These are phyloP conservation scores for Rhineura floridana DNA, from an alignment of 2,113 vertebrate species.

Conservation along the genomic window DNA sequence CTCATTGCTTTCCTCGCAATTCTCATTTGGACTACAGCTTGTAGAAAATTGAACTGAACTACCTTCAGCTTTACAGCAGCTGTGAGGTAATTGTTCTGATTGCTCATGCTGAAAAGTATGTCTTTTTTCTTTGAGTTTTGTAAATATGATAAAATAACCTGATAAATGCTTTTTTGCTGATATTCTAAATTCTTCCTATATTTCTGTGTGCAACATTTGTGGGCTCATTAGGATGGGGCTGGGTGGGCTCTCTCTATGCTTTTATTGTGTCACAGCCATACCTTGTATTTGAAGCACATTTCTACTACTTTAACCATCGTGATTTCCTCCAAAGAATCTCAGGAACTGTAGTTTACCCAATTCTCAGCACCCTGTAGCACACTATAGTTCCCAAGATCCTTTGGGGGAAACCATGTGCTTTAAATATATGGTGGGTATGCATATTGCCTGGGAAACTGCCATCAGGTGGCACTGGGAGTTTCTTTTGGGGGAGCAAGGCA, in stretches of 20 bases:
- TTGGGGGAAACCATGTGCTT: no score
- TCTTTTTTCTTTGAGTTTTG: slow-evolving; percentile 54
- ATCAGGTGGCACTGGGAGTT: neutral
- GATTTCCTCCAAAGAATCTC: no score
- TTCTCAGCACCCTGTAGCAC: no score
- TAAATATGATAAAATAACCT: slow-evolving; percentile 58
- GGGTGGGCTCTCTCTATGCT: neutral
- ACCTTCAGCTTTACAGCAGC: slow-evolving; percentile 46
- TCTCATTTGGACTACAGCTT: slow-evolving; percentile 61
- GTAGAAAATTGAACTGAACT: slow-evolving; percentile 61
- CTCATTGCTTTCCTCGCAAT: slow-evolving; percentile 58
- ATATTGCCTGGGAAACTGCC: neutral
- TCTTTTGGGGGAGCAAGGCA: neutral
- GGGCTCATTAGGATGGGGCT: neutral
- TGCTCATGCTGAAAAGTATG: slow-evolving; percentile 47
- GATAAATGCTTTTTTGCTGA: slow-evolving; percentile 25
- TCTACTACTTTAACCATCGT: no score
- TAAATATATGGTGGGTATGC: no score
- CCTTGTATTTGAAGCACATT: no score
- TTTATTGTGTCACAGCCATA: neutral
- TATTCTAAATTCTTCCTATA: neutral
- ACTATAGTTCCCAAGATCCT: no score
- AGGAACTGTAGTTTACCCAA: no score
- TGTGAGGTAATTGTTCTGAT: slow-evolving; percentile 67
- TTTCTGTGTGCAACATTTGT: neutral